Percentiles rank a stretch among this genome's conserved stretches.
phyloP scores from a whole-genome alignment of 2,888 invertebrate species.

The Diaphora mendica region DNA sequence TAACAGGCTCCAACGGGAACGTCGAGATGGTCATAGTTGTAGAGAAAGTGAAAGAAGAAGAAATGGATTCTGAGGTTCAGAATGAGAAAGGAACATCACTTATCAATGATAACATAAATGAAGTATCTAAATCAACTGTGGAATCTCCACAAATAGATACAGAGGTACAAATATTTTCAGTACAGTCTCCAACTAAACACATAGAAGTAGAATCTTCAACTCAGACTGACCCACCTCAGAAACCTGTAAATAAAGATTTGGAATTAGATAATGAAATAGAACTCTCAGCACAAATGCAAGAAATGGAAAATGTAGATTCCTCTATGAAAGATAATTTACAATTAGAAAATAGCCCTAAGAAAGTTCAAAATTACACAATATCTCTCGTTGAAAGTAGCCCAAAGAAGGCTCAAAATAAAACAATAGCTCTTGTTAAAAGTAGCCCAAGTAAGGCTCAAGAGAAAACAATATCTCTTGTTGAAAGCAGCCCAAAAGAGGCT shows the following conservation, averaged over 20 bases:
- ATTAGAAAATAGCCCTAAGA: conserved; percentile 27
- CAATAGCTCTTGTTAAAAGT: not conserved
- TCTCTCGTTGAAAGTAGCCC: conserved; percentile 10
- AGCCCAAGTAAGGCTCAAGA: conserved; percentile 4
- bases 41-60: conserved; percentile 69
- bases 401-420: conserved; percentile 10
- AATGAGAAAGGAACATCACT: conserved; percentile 28
- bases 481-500: not conserved
- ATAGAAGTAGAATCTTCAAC: conserved; percentile 26
- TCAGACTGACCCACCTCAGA: conserved; percentile 41
- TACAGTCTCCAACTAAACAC: conserved; percentile 21
- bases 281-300: conserved; percentile 33
- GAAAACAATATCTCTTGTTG: not conserved
- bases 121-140: conserved; percentile 12
- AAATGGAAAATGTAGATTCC: conserved; percentile 56
- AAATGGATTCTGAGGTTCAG: conserved; percentile 45
- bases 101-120: conserved; percentile 20
- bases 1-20: conserved; percentile 65
- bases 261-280: conserved; percentile 18
- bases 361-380: not conserved
- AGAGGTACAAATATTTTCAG: conserved; percentile 20
- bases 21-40: conserved; percentile 75
- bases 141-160: conserved; percentile 17
- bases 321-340: conserved; percentile 45
- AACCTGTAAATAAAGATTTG: conserved; percentile 35